Base-by-base conservation (phyloP, 2,113 vertebrate genomes). In the Acanthochromis polyacanthus region DNA sequence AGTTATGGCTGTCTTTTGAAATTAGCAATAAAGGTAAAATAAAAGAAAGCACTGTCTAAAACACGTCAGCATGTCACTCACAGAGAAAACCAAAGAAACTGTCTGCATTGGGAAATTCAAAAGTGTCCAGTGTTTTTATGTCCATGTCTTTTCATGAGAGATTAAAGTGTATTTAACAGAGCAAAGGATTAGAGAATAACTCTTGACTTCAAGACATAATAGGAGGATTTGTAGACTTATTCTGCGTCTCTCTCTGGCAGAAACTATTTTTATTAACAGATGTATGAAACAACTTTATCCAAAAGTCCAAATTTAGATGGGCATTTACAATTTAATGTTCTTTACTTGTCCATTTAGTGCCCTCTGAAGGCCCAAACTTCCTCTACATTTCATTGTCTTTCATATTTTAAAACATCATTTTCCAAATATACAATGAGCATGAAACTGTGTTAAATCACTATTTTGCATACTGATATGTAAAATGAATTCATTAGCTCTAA, bases 31-130 rank as follows among this genome's bases (percentile, higher is more conserved):
- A 30, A 71, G 12, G 20, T 55, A 14, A 53, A 48, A 62, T 40
- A 16, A 50, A 28, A 61, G 20, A 43, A 68, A 20, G 62, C 11
- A 10, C 45, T 59, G 56, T 53, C 4, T 56, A 3, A 36, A 70
- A 46, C 11, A 46, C 28, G 36, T 55, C 55, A 48, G 60, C 56
- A 69, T 45, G 38, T 69, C 66, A 30, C n/a, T 69, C 38, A 56
- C 14, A 45, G 52, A 68, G 32, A 68, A 56, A 69, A 28, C 23
- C 22, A 67, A 10, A 53, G 30, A n/a, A 50, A 19, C 51, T 53
- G 46, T 48, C 46, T 5, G 4, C 16, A 19, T 5, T 20, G 52
- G 10, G 52, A 15, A 14, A 12, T 55, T 25, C 15, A 22, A 43
- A 69, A 45, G 17, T 15, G 40, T 57, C n/a, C 12, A 43, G 23